phyloP scores from a whole-genome alignment of 2,888 invertebrate species.

The Galeruca laticollis region DNA sequence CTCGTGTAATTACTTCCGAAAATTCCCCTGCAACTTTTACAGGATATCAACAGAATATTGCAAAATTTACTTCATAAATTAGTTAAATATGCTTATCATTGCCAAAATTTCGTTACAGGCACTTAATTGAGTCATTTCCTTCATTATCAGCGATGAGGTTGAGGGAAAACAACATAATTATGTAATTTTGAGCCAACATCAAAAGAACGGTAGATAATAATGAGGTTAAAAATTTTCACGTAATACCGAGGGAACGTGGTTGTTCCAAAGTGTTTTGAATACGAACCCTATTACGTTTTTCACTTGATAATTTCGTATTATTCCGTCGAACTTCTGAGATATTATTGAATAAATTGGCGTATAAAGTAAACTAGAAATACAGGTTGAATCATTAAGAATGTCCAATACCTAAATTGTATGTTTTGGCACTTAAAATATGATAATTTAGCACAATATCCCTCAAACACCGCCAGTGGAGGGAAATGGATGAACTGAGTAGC shows the following conservation, averaged over 20 bases:
- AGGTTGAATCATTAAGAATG: too few species aligned
- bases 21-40: background rate
- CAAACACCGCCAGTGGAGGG: background rate
- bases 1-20: too few species aligned
- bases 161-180: background rate
- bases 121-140: background rate
- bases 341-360: too few species aligned
- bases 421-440: too few species aligned
- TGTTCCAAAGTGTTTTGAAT: background rate
- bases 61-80: background rate
- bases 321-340: too few species aligned
- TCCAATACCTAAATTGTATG: too few species aligned
- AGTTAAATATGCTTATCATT: background rate
- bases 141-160: background rate
- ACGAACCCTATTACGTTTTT: background rate
- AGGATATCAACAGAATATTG: background rate
- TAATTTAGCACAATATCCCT: too few species aligned
- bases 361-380: too few species aligned
- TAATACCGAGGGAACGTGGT: background rate
- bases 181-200: background rate
- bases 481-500: background rate
- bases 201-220: conserved; percentile 5
- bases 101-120: background rate
- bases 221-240: conserved; percentile 4
- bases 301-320: too few species aligned